Percentiles rank a stretch among this genome's conserved stretches.
phyloP scores from a whole-genome alignment of 2,888 invertebrate species.

The Colletes collaris region DNA sequence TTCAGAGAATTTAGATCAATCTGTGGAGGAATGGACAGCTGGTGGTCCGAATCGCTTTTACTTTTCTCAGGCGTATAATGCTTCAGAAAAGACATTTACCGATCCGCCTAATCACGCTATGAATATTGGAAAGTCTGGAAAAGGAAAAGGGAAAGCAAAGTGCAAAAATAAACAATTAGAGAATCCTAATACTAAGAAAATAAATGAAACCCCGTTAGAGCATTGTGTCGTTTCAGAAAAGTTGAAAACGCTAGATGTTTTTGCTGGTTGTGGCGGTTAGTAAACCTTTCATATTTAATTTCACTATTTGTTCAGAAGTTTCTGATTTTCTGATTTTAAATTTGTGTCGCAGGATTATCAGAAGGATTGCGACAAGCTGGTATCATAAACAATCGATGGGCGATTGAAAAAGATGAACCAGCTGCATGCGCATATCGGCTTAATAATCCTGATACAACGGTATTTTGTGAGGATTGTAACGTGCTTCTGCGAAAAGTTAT shows the following conservation, averaged over 20 bases:
- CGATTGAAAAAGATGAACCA: slow-evolving; percentile 90
- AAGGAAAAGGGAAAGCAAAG: slow-evolving; percentile 88
- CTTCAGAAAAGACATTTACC: slow-evolving; percentile 84
- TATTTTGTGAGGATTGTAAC: slow-evolving; percentile 94
- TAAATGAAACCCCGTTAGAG: slow-evolving; percentile 70
- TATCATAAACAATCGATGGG: slow-evolving; percentile 89
- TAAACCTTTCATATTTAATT: slow-evolving; percentile 2
- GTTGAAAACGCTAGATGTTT: slow-evolving; percentile 90
- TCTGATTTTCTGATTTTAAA: background rate
- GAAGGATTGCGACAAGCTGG: slow-evolving; percentile 89
- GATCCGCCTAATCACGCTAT: slow-evolving; percentile 87
- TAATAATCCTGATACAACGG: slow-evolving; percentile 89
- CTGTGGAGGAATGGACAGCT: slow-evolving; percentile 85
- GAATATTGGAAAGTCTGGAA: slow-evolving; percentile 86
- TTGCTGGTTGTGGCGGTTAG: slow-evolving; percentile 92
- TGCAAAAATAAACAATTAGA: slow-evolving; percentile 83
- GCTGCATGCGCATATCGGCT: slow-evolving; percentile 92
- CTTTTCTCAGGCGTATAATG: slow-evolving; percentile 88
- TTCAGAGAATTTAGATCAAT: slow-evolving; percentile 85
- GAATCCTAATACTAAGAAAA: slow-evolving; percentile 53
- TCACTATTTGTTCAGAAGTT: no score
- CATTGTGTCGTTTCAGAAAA: slow-evolving; percentile 83
- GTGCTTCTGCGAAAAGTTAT: slow-evolving; percentile 88
- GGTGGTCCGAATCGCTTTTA: slow-evolving; percentile 89
- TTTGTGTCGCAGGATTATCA: slow-evolving; percentile 85